Evolutionary conservation across 2,888 invertebrate genomes (phyloP), one percentile per base, ranked within the genome.

Genomic region (Endotricha flammealis): DNA sequence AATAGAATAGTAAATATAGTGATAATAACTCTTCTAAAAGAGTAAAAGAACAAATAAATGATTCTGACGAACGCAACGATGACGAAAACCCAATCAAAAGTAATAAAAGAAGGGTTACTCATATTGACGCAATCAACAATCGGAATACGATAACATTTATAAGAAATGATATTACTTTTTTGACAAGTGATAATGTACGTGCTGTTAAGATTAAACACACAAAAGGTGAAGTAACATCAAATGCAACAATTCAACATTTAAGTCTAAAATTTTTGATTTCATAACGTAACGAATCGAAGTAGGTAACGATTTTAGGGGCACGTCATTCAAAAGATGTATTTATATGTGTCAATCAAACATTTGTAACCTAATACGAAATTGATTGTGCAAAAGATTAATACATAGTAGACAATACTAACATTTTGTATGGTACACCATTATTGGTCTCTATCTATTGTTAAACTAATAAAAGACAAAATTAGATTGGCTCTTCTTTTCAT

Each of bases 271-370:
- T 38, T 36, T 41, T 44, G 41, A 51, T 54, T 51, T 44, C 40
- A 46, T 44, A 56, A 56, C 43, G 42, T 42, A 33, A 44, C 14
- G 14, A 16, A 11, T n/a, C 13, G n/a, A n/a, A n/a, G n/a, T n/a
- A n/a, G n/a, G n/a, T n/a, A n/a, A n/a, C n/a, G 36, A 54, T 44
- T 57, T 58, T 50, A 42, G 46, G 54, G 50, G 49, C 51, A 50
- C 45, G 42, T 44, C 50, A 46, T 43, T 49, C 45, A 41, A 32
- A 42, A 33, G 22, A 22, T 4, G 38, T 25, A 29, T 42, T 40
- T 42, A 41, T 20, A 48, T 47, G 33, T 32, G 44, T 48, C 45
- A 50, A 48, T 56, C 48, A 48, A 46, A 41, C 36, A 27, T 40
- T 32, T n/a, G n/a, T n/a, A n/a, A n/a, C n/a, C n/a, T n/a, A n/a